These are phyloP conservation scores for Carollia perspicillata DNA, from an alignment of 2,113 vertebrate species.

Conservation along the genomic window DNA sequence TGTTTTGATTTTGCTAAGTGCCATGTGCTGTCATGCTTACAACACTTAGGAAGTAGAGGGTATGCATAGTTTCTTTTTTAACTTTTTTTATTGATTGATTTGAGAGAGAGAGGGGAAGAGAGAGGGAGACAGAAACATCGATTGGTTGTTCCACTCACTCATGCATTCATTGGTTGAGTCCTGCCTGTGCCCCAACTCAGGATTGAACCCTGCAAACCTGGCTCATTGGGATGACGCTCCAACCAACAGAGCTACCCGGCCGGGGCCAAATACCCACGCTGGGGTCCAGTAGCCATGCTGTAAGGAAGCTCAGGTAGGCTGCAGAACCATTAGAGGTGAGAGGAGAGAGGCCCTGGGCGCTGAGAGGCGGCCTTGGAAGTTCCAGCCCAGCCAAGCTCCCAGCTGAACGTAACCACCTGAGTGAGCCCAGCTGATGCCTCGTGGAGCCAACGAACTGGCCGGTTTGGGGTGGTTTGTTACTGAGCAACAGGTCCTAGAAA, in stretches of 20 bases:
- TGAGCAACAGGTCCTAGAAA: background rate
- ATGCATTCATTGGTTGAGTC: too few relatives aligned
- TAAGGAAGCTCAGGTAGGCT: background rate
- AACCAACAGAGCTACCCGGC: too few relatives aligned
- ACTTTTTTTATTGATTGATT: too few relatives aligned
- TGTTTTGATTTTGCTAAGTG: background rate
- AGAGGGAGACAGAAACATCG: too few relatives aligned
- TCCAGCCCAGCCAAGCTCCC: background rate
- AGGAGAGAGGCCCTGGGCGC: background rate
- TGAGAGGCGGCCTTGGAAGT: background rate
- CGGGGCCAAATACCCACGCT: background rate
- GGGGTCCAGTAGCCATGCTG: background rate
- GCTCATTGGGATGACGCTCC: too few relatives aligned
- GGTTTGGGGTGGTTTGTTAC: background rate
- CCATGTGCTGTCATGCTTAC: background rate
- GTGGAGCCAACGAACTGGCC: background rate
- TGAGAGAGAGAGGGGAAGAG: too few relatives aligned
- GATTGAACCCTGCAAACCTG: too few relatives aligned
- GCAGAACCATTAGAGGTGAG: accelerated
- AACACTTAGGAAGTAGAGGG: background rate
- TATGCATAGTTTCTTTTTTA: background rate
- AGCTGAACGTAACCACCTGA: background rate
- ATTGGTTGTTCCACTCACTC: too few relatives aligned
- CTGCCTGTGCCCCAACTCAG: too few relatives aligned
- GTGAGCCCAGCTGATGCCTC: background rate